These are phyloP conservation scores for Siderastrea siderea DNA, from an alignment of 92 coral and sea anemone genomes.

Conservation along the genomic window DNA sequence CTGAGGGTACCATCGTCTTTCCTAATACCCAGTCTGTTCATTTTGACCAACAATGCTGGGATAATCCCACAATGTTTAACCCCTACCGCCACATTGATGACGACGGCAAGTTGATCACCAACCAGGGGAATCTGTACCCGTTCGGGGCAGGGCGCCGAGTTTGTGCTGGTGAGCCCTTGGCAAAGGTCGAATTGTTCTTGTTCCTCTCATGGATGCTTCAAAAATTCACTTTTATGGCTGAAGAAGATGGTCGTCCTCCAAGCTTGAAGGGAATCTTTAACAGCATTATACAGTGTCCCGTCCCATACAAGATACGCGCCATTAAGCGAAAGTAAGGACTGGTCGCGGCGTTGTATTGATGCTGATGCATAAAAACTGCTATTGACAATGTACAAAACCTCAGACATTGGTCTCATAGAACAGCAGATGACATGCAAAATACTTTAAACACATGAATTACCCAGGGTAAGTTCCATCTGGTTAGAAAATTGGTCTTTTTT, in stretches of 20 bases:
- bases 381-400: too few relatives aligned
- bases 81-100: slow-evolving; percentile 14
- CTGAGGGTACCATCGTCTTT: slow-evolving; percentile 48
- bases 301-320: slow-evolving; percentile 51
- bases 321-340: slow-evolving; percentile 12
- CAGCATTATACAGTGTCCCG: slow-evolving; percentile 36
- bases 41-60: slow-evolving; percentile 60
- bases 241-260: slow-evolving; percentile 26
- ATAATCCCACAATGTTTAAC: slow-evolving; percentile 31
- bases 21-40: slow-evolving; percentile 51
- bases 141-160: slow-evolving; percentile 54
- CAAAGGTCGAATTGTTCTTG: slow-evolving; percentile 52
- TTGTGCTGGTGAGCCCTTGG: too few relatives aligned
- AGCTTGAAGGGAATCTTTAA: slow-evolving; percentile 32
- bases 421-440: too few relatives aligned
- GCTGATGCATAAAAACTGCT: too few relatives aligned
- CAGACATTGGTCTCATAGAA: too few relatives aligned
- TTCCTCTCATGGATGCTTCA: slow-evolving; percentile 52
- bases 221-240: slow-evolving; percentile 43
- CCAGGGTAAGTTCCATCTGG: too few relatives aligned
- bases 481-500: too few relatives aligned
- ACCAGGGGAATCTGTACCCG: slow-evolving; percentile 19
- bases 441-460: too few relatives aligned
- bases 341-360: too few relatives aligned
- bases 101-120: neutral